Evolutionary conservation across 2,888 invertebrate genomes (phyloP).

Genomic region (Carterocephalus palaemon): DNA sequence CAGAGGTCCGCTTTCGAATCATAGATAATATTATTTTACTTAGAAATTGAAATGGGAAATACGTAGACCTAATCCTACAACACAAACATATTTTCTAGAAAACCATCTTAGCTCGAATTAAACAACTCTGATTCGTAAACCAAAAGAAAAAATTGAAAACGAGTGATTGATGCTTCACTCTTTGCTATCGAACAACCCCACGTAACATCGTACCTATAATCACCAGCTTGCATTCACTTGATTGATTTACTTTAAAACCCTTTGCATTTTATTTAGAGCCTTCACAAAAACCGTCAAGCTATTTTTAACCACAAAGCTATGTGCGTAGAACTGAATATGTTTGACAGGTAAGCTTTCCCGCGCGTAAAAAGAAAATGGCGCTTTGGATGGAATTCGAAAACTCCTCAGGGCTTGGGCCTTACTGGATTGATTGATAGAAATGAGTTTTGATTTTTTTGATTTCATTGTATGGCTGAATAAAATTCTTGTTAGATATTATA

Average conservation of each 20-base stretch:
- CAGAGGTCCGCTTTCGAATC: too few relatives aligned
- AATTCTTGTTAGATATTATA: constrained; percentile 16
- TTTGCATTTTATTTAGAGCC: constrained; percentile 25
- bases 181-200: constrained; percentile 33
- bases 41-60: too few relatives aligned
- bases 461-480: constrained; percentile 24
- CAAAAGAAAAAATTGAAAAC: constrained; percentile 49
- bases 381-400: constrained; percentile 28
- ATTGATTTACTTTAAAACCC: constrained; percentile 42
- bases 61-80: too few relatives aligned
- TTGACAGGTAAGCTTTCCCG: constrained; percentile 18
- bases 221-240: constrained; percentile 37
- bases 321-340: constrained; percentile 19
- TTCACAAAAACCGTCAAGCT: constrained; percentile 12
- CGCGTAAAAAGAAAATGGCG: constrained; percentile 26
- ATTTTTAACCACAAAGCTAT: constrained; percentile 21
- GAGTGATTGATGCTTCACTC: constrained; percentile 58
- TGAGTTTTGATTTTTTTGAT: constrained; percentile 28
- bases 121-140: constrained; percentile 34
- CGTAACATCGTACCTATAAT: constrained; percentile 40
- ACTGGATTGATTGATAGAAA: constrained; percentile 30
- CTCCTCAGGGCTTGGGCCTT: constrained; percentile 25
- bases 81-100: constrained; percentile 25
- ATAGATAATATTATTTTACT: too few relatives aligned
- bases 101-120: constrained; percentile 17